Conservation (phyloP, 2,888 invertebrate genomes). For the Caradrina clavipalpis region DNA sequence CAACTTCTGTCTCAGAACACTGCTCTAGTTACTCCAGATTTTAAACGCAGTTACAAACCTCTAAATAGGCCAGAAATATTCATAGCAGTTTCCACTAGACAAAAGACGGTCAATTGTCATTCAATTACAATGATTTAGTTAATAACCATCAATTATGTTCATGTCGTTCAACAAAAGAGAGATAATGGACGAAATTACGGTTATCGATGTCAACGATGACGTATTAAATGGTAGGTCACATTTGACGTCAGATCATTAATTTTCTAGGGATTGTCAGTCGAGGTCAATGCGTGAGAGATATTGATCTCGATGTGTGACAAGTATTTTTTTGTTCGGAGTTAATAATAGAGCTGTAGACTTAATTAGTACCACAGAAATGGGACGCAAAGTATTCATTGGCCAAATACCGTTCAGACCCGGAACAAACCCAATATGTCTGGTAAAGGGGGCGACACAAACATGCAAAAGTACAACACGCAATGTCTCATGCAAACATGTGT, state of each 20-base stretch:
- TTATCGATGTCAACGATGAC: slow-evolving; percentile 40
- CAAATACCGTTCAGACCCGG: not conserved
- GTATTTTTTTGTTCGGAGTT: not conserved
- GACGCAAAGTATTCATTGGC: no score
- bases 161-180: slow-evolving; percentile 33
- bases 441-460: slow-evolving; percentile 9
- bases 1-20: slow-evolving; percentile 31
- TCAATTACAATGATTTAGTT: slow-evolving; percentile 38
- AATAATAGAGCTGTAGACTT: not conserved
- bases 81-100: slow-evolving; percentile 4
- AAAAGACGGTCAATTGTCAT: slow-evolving; percentile 14
- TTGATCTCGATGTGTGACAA: slow-evolving; percentile 15
- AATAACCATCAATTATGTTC: slow-evolving; percentile 46
- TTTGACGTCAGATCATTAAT: slow-evolving; percentile 39
- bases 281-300: slow-evolving; percentile 36
- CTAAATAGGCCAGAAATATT: slow-evolving; percentile 11
- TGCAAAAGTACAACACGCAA: slow-evolving; percentile 3
- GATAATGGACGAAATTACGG: slow-evolving; percentile 36
- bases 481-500: not conserved
- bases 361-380: not conserved
- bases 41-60: slow-evolving; percentile 13
- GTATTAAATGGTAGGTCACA: slow-evolving; percentile 38
- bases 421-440: slow-evolving; percentile 6
- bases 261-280: slow-evolving; percentile 18
- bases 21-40: slow-evolving; percentile 25